phyloP scores from a whole-genome alignment of 1,140 invertebrate genomes.

The Centruroides sculpturatus region DNA sequence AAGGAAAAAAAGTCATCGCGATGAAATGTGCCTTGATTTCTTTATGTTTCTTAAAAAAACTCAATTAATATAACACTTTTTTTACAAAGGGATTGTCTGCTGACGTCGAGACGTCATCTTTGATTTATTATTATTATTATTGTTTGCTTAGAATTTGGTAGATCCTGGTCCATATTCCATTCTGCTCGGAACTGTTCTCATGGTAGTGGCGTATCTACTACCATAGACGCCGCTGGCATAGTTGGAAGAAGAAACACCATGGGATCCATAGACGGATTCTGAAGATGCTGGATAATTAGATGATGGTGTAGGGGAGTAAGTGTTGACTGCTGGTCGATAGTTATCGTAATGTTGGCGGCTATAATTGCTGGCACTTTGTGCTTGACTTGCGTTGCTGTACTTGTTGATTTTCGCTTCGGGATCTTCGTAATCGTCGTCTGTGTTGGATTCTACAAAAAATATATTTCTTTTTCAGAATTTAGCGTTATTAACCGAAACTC shows the following conservation, averaged over 20 bases:
- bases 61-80: too few relatives aligned
- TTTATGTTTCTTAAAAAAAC: too few relatives aligned
- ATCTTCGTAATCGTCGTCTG: conserved; percentile 2
- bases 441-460: not conserved
- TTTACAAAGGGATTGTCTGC: too few relatives aligned
- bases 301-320: not conserved
- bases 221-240: not conserved
- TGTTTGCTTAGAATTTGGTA: not conserved
- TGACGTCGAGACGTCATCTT: too few relatives aligned
- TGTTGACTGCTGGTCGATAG: conserved; percentile 2
- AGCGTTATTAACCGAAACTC: too few relatives aligned
- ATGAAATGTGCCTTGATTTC: too few relatives aligned
- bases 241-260: not conserved
- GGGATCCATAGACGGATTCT: not conserved
- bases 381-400: not conserved
- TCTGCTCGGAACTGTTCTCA: not conserved
- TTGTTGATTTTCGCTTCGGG: not conserved
- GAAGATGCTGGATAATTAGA: not conserved
- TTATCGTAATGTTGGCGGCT: not conserved
- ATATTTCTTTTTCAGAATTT: too few relatives aligned
- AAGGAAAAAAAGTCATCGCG: too few relatives aligned
- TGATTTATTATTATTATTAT: not conserved
- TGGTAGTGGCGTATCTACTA: not conserved
- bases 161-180: not conserved
- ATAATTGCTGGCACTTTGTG: not conserved